Conservation (phyloP, 2,888 invertebrate species). For the Melolontha melolontha region DNA sequence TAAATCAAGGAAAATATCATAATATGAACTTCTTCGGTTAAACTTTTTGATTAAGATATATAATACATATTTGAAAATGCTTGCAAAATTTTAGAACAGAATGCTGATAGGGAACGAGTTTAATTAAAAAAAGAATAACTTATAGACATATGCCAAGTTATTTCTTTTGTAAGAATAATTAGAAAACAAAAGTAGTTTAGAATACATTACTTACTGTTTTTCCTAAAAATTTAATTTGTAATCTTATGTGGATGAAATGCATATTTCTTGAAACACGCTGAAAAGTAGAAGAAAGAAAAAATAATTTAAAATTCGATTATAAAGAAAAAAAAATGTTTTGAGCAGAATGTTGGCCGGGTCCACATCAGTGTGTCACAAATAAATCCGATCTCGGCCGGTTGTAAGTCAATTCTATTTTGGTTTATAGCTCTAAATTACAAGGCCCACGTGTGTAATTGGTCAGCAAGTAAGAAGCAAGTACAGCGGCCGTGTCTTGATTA, state of each 20-base stretch:
- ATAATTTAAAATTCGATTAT: conserved; percentile 35
- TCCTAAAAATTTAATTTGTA: neutral
- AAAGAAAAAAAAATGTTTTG: conserved; percentile 21
- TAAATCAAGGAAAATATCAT: neutral
- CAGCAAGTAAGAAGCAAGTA: conserved; percentile 50
- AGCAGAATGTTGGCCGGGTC: conserved; percentile 27
- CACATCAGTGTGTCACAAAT: conserved; percentile 40
- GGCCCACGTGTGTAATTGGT: conserved; percentile 64
- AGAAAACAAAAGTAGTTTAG: too few relatives aligned
- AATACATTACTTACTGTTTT: neutral
- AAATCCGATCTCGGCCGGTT: conserved; percentile 42
- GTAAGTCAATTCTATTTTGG: conserved; percentile 60
- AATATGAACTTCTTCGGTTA: neutral
- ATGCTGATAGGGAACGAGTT: too few relatives aligned
- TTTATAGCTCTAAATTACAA: conserved; percentile 65
- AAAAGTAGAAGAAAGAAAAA: conserved; percentile 10
- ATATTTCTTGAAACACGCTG: neutral
- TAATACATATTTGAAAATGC: too few relatives aligned
- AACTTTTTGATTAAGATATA: neutral
- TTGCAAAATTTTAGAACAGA: too few relatives aligned
- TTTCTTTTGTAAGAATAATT: too few relatives aligned
- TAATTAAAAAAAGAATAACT: too few relatives aligned
- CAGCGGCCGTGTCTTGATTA: conserved; percentile 52
- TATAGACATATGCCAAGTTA: too few relatives aligned
- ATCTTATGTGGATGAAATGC: too few relatives aligned